Base-by-base conservation (phyloP, 2,113 vertebrate species). In the Hemibagrus wyckioides region DNA sequence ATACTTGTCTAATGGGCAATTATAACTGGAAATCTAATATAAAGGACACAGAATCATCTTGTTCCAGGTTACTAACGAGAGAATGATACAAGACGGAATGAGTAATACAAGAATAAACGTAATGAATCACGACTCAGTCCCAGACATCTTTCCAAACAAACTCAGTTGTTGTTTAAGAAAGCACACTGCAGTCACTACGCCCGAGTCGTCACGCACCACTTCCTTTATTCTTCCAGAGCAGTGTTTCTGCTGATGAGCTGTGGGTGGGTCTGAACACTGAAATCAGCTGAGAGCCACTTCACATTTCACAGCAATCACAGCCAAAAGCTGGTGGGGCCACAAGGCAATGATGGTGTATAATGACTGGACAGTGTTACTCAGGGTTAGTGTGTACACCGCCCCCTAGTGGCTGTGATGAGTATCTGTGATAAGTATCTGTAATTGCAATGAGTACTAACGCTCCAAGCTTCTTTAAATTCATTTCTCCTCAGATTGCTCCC, bases 281-380 rank as follows among this genome's bases (percentile, higher is more conserved):
- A 81, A 82, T 82, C 80, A 82, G 25, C 36, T 41, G 36, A 82
- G 80, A 44, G 80, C 2, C 36, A 44, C 33, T 82, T 61, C 80
- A 82, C 36, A 63, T 59, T 81, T 61, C 80, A 61, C 80, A 82
- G 80, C 36, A 82, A 39, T 82, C 56, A 82, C 13, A 61, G 39
- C 36, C 30, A 81, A 36, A 63, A 44, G 80, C 33, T 79, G 28
- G 6, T 54, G 75, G n/a, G n/a, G n/a, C 17, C n/a, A 36, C 77
- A 80, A 36, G 19, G 52, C n/a, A 80, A 36, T 56, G n/a, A 36
- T 10, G 30, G 17, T 2, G 1, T 52, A 19, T 56, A 54, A 80
- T 36, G 19, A 56, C 23, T 28, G 0, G 52, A 36, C 76, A 54
- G 48, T 50, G 48, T 79, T 79, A 9, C 2, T 3, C 52, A 80